phyloP scores from a whole-genome alignment of 2,113 vertebrate genomes.

The Scopus umbretta region DNA sequence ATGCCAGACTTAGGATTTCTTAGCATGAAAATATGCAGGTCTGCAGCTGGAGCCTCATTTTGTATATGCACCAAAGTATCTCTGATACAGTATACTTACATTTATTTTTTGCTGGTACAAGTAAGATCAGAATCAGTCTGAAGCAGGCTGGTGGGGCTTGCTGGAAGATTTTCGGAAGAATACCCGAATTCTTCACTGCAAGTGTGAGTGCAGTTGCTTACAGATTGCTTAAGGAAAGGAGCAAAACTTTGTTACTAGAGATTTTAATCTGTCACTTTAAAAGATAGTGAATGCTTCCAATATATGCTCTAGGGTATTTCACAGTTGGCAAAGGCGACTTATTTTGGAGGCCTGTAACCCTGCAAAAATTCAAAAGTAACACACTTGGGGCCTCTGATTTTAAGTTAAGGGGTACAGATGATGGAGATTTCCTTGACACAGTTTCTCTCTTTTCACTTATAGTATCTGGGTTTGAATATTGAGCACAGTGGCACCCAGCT shows the following conservation, averaged over 20 bases:
- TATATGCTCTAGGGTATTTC: not conserved
- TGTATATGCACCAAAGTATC: not conserved
- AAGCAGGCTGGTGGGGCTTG: not conserved
- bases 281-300: not conserved
- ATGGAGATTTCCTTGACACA: not conserved
- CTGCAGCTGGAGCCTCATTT: not conserved
- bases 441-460: not conserved
- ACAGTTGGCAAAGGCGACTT: slow-evolving; percentile 1
- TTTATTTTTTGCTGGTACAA: not conserved
- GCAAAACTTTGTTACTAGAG: not conserved
- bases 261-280: slow-evolving; percentile 20
- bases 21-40: not conserved
- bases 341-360: not conserved
- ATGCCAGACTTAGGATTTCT: not conserved
- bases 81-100: not conserved
- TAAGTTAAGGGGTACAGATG: not conserved
- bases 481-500: not conserved
- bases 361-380: slow-evolving; percentile 2
- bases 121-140: not conserved
- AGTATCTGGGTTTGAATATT: not conserved
- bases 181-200: not conserved
- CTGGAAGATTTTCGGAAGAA: not conserved
- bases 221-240: not conserved
- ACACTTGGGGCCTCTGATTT: not conserved
- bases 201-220: not conserved